Evolutionary conservation across 2,113 vertebrate species (phyloP).

Genomic region (Casuarius casuarius): DNA sequence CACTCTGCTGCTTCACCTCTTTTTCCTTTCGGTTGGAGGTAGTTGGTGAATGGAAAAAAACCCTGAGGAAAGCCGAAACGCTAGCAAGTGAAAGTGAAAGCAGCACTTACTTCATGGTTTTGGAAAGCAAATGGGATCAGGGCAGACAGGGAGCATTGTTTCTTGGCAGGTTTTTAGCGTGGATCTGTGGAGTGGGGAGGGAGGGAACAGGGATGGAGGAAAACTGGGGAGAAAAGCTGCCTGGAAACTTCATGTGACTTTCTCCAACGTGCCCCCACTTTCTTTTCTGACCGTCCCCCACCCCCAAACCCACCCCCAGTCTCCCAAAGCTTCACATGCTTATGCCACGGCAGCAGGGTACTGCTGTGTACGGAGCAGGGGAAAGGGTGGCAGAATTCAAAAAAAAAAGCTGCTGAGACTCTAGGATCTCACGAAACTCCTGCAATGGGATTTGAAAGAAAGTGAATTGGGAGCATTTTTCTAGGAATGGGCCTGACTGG

Average conservation of each 20-base stretch:
- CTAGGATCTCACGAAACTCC: background rate
- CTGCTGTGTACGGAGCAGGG: background rate
- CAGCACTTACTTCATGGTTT: background rate
- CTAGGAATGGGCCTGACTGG: background rate
- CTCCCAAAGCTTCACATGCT: background rate
- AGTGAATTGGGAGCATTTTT: background rate
- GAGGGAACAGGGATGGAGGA: background rate
- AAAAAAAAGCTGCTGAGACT: background rate
- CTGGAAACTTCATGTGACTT: background rate
- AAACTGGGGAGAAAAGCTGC: background rate
- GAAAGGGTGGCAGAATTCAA: background rate
- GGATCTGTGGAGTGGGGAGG: background rate
- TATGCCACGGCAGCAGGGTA: fast-evolving
- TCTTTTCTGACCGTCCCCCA: background rate
- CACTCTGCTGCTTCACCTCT: background rate
- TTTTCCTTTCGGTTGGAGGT: background rate
- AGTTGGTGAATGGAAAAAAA: background rate
- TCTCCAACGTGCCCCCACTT: background rate
- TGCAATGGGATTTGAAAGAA: background rate
- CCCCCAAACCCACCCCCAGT: background rate
- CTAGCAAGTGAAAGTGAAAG: background rate
- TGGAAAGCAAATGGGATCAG: background rate
- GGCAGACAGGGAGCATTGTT: background rate
- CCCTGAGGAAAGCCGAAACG: background rate
- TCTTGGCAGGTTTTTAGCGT: background rate